Evolutionary conservation across 2,113 vertebrate species (phyloP).

Genomic region (Neomonachus schauinslandi): DNA sequence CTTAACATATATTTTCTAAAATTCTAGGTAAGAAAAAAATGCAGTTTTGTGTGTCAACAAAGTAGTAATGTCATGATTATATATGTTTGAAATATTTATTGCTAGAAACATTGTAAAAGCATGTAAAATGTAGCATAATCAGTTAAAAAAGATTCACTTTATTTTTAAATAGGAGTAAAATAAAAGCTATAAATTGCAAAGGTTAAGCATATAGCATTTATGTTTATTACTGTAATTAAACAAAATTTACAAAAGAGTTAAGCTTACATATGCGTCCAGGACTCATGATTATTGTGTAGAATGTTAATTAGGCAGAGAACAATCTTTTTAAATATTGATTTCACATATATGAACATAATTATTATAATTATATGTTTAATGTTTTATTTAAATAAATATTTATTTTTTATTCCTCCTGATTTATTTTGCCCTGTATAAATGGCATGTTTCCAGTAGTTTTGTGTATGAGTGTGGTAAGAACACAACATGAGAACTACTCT

Average conservation of each 20-base stretch:
- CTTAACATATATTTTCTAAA: neutral
- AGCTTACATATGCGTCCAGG: neutral
- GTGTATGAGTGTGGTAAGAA: neutral
- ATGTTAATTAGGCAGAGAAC: neutral
- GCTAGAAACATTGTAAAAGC: neutral
- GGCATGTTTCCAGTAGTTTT: neutral
- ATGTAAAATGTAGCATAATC: neutral
- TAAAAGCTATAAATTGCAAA: neutral
- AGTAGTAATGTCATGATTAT: neutral
- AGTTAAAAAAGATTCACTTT: neutral
- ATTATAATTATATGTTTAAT: neutral
- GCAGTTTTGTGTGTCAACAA: neutral
- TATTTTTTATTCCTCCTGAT: neutral
- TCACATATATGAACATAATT: neutral
- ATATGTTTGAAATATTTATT: neutral
- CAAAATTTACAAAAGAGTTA: neutral
- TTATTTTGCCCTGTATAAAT: neutral
- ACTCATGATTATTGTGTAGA: neutral
- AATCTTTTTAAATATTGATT: conserved; percentile 28
- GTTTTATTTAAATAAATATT: neutral
- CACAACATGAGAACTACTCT: neutral
- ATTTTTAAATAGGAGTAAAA: neutral
- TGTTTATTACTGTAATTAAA: conserved; percentile 43
- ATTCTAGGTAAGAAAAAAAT: neutral
- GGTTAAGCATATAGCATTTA: neutral